A percentile compares a stretch with the other conserved stretches of the same genome.
Evolutionary conservation across 2,113 vertebrate species (phyloP).

Genomic region (Strix uralensis): DNA sequence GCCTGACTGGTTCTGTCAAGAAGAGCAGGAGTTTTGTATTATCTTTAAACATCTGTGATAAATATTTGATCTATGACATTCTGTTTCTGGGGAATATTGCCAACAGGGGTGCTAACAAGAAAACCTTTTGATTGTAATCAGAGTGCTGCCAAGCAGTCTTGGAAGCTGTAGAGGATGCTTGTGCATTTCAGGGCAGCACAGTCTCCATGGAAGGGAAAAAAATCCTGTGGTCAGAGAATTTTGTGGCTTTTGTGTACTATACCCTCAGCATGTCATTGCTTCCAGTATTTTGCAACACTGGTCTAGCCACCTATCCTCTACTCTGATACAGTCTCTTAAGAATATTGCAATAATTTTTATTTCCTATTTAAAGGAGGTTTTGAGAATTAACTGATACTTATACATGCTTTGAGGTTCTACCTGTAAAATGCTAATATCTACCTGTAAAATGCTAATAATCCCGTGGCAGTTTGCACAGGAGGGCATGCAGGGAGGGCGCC

Average conservation of each 20-base stretch:
- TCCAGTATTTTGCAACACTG: not conserved
- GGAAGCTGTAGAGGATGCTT: not conserved
- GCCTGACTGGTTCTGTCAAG: not conserved
- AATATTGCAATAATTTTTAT: not conserved
- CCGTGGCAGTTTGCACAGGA: no score
- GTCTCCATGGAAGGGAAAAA: not conserved
- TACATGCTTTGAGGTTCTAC: not conserved
- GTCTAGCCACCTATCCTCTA: not conserved
- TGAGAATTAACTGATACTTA: not conserved
- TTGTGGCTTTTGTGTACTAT: not conserved
- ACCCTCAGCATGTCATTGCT: not conserved
- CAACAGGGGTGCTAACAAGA: not conserved
- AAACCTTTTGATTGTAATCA: not conserved
- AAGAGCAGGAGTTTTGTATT: conserved; percentile 36
- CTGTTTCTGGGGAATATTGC: not conserved
- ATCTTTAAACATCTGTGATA: conserved; percentile 57
- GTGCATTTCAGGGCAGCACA: not conserved
- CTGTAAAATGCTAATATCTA: not conserved
- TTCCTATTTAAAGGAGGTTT: not conserved
- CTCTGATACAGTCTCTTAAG: not conserved
- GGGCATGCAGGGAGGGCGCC: no score
- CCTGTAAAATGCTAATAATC: no score
- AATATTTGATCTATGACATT: conserved; percentile 66
- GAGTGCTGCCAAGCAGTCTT: not conserved
- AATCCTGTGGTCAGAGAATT: not conserved